Evolutionary conservation across 2,888 invertebrate species (phyloP), one percentile per base, ranked within the genome.

Genomic region (Altica lythri): DNA sequence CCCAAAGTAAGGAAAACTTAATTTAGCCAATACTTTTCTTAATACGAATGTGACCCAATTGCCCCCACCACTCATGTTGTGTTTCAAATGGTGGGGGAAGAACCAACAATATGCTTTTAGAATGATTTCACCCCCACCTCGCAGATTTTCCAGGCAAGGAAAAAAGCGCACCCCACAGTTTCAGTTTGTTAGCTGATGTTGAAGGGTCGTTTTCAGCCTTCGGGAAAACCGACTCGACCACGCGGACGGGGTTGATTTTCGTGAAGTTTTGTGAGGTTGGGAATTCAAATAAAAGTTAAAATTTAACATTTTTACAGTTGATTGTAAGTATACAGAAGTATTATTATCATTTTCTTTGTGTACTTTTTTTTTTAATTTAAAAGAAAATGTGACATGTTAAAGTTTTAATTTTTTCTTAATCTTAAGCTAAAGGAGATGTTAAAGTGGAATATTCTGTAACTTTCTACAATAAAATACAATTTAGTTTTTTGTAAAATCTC

Each of bases 31-130:
- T 60, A 60, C 57, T 60, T 60, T 60, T 57, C 57, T 52, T 57
- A 57, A 60, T 60, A 55, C 60, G 57, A 60, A 55, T 60, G 57
- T 60, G 60, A 60, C 60, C 60, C 60, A 54, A 60, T 53, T 54
- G 52, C 59, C 57, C 56, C 59, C 56, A 57, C 60, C 53, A 42
- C 46, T 49, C n/a, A 35, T 54, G 52, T 40, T 42, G 50, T 34
- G 45, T 19, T 29, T 37, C 34, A 22, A 27, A 32, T 44, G 45
- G 55, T 43, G 57, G 60, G 60, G 53, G 38, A 40, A 57, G 55
- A 47, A 53, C 60, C 60, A 55, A 57, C 60, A 57, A 60, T 60
- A 60, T 55, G 60, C 57, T 55, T 49, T 56, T 54, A 49, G 59
- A 40, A 46, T 42, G 56, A 42, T 57, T 52, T 49, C 60, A 35